phyloP scores from a whole-genome alignment of 1,140 invertebrate genomes.

The Chrysoperla carnea region DNA sequence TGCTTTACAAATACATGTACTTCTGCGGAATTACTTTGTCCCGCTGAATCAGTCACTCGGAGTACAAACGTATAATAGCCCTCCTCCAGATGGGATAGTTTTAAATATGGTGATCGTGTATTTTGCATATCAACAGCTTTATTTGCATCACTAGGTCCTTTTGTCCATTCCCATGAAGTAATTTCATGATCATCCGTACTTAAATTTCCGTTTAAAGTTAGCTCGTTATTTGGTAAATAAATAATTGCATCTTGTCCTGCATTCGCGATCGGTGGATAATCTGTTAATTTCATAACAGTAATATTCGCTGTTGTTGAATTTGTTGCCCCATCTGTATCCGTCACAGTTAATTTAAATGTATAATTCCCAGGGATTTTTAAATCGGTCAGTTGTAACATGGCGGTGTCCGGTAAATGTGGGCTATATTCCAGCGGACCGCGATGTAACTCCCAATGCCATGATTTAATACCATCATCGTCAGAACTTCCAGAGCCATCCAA shows the following conservation, averaged over 20 bases:
- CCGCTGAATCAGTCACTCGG: constrained; percentile 79
- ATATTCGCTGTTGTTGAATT: constrained; percentile 80
- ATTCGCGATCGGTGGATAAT: constrained; percentile 90
- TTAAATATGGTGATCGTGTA: constrained; percentile 64
- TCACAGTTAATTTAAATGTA: constrained; percentile 82
- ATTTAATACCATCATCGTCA: constrained; percentile 70
- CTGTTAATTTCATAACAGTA: constrained; percentile 75
- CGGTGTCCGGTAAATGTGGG: constrained; percentile 53
- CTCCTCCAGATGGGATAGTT: constrained; percentile 74
- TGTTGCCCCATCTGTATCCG: constrained; percentile 73
- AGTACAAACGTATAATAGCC: constrained; percentile 88
- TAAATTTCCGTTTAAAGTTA: constrained; percentile 75
- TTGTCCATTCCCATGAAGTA: constrained; percentile 86
- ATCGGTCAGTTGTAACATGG: constrained; percentile 71
- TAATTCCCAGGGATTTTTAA: constrained; percentile 76
- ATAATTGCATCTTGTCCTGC: constrained; percentile 81
- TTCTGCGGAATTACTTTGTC: constrained; percentile 66
- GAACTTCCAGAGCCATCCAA: constrained; percentile 64
- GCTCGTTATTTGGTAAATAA: constrained; percentile 75
- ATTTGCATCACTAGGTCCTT: constrained; percentile 64
- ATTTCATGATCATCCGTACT: constrained; percentile 90
- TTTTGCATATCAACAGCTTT: constrained; percentile 90
- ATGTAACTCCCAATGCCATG: constrained; percentile 83
- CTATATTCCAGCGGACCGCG: constrained; percentile 71
- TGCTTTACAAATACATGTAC: constrained; percentile 89